Evolutionary conservation across 2,113 vertebrate species (phyloP).

Genomic region (Octodon degus): DNA sequence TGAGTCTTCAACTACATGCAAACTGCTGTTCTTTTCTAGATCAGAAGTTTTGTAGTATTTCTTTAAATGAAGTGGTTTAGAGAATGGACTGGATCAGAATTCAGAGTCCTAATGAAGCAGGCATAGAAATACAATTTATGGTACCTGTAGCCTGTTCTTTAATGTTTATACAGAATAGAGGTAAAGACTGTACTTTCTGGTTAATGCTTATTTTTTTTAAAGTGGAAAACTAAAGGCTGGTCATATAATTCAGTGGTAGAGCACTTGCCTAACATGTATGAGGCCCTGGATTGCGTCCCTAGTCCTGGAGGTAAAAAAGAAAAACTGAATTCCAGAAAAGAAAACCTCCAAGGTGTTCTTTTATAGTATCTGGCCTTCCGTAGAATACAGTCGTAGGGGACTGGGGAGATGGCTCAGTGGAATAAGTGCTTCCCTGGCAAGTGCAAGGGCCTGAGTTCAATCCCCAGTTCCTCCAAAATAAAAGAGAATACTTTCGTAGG

Average conservation of each 20-base stretch:
- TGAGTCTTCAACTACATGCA: background rate
- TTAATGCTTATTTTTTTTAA: conserved; percentile 1
- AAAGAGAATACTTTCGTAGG: background rate
- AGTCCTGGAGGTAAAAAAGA: background rate
- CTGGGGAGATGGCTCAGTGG: too few relatives aligned
- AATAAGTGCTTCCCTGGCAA: too few relatives aligned
- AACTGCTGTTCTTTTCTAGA: background rate
- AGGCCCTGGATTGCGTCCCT: background rate
- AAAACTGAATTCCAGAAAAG: conserved; percentile 20
- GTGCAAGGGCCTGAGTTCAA: too few relatives aligned
- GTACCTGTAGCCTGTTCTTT: background rate
- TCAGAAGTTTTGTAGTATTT: background rate
- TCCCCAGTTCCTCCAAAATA: too few relatives aligned
- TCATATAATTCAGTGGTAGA: background rate
- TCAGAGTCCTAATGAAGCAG: background rate
- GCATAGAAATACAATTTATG: conserved; percentile 23
- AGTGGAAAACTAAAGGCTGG: background rate
- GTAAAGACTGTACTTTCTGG: background rate
- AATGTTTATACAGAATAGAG: background rate
- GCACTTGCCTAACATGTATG: background rate
- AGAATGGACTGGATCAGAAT: background rate
- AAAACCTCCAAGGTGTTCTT: background rate
- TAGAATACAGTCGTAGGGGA: background rate
- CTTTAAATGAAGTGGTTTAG: background rate
- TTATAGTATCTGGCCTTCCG: background rate